Base-by-base conservation (phyloP, 2,797 vertebrate species). In the Brachyrhaphis roseni region DNA sequence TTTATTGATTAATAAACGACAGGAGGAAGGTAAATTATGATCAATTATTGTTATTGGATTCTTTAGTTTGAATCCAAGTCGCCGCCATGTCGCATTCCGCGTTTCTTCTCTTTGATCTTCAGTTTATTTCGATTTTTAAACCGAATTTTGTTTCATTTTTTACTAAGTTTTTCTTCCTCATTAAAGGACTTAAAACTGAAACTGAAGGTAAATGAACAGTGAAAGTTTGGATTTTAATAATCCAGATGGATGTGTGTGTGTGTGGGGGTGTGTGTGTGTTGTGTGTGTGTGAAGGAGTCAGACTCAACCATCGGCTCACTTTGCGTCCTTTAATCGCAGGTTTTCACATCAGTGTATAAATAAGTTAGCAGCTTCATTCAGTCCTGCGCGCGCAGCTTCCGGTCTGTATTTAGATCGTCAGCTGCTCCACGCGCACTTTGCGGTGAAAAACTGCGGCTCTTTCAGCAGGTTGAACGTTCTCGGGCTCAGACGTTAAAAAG, bases 341-440 rank as follows among this genome's bases (percentile, higher is more conserved):
- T 90, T 88, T 89, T 81, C 86, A 95, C 94, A 94, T 77, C 86
- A 93, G 93, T 92, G 76, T 90, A 90, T 84, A 96, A 98, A 98
- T 98, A 98, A 98, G 97, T 97, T 97, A 98, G 92, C 93, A 97
- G 72, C 46, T 51, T 46, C 12, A 45, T 46, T 46, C 68, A n/a
- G 41, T 71, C 68, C 26, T 28, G 11, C 13, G 66, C 68, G 12
- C 62, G 62, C 31, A 39, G 34, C 64, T 23, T 26, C 23, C 36
- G 8, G 18, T 41, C 64, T 26, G 18, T 20, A 20, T 66, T 39
- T 26, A 39, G 31, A 18, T 36, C 31, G 11, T 66, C 36, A 4
- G 36, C 64, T 23, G 62, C 68, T 71, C n/a, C 23, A 45, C 26
- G 28, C 71, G 46, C 28, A 34, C 7, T 49, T 73, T 51, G 20